phyloP scores from a whole-genome alignment of 2,113 vertebrate genomes.

The Rhipidura dahli region DNA sequence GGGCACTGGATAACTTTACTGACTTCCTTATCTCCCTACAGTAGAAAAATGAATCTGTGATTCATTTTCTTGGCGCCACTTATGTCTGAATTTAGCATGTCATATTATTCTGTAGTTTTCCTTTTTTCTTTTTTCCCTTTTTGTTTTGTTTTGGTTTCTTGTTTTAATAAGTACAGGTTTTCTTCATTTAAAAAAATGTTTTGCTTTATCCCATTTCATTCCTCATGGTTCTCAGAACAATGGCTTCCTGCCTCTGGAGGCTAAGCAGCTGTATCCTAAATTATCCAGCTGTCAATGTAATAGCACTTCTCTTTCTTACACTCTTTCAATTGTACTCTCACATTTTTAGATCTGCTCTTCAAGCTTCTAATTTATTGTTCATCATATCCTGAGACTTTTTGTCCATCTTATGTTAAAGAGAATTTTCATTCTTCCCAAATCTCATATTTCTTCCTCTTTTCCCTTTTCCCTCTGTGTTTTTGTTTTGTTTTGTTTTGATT shows the following conservation, averaged over 20 bases:
- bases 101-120: neutral
- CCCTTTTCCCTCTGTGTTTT: rapidly evolving
- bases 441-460: neutral
- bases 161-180: neutral
- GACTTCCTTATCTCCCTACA: neutral
- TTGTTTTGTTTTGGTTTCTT: neutral
- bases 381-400: neutral
- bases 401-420: neutral
- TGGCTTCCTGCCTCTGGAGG: neutral
- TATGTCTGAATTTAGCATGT: neutral
- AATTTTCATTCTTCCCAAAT: neutral
- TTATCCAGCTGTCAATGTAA: neutral
- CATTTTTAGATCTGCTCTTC: neutral
- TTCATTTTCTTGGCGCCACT: neutral
- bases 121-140: neutral
- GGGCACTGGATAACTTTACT: neutral
- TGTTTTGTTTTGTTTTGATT: rapidly evolving
- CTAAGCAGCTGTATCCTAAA: neutral
- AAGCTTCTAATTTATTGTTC: neutral
- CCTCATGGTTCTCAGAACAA: neutral
- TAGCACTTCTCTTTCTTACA: neutral
- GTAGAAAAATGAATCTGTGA: neutral
- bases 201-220: neutral
- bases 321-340: neutral
- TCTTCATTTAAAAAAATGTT: neutral